phyloP scores from a whole-genome alignment of 1,140 invertebrate genomes.

The Proales similis region DNA sequence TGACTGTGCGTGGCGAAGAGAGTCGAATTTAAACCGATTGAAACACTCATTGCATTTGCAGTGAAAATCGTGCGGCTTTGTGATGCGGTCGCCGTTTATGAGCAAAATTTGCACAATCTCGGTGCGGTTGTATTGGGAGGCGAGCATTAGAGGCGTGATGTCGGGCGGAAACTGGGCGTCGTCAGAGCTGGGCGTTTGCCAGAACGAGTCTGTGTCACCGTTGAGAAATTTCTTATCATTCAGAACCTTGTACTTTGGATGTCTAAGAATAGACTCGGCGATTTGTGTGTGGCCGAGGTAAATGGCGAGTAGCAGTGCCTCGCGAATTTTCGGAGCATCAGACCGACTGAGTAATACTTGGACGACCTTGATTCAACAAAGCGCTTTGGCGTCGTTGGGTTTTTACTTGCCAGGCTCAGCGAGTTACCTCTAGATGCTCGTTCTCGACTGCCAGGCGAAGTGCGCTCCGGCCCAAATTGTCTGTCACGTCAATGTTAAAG shows the following conservation, averaged over 20 bases:
- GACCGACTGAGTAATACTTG: conserved; percentile 47
- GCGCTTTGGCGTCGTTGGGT: too few species aligned
- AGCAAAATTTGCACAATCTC: conserved; percentile 48
- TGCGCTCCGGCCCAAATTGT: conserved; percentile 46
- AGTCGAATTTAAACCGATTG: conserved; percentile 52
- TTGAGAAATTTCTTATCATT: conserved; percentile 33
- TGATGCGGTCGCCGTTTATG: conserved; percentile 48
- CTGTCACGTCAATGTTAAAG: conserved; percentile 46
- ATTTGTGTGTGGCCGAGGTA: conserved; percentile 50
- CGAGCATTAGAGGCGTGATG: conserved; percentile 47
- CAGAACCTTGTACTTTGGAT: conserved; percentile 44
- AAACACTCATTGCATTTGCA: conserved; percentile 59
- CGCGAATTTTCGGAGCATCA: conserved; percentile 46
- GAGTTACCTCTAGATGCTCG: conserved; percentile 49
- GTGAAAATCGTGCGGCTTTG: conserved; percentile 58
- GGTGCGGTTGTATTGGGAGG: conserved; percentile 47
- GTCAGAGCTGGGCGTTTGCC: conserved; percentile 32
- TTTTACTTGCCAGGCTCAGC: too few species aligned
- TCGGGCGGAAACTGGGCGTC: conserved; percentile 46
- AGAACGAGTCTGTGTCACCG: conserved; percentile 36
- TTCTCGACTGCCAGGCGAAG: conserved; percentile 47
- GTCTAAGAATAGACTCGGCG: conserved; percentile 48
- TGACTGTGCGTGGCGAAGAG: conserved; percentile 43
- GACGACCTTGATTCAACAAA: too few species aligned
- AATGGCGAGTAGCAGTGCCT: conserved; percentile 50